Base-by-base conservation (phyloP, 2,888 invertebrate genomes). In the Hypolimnas misippus region DNA sequence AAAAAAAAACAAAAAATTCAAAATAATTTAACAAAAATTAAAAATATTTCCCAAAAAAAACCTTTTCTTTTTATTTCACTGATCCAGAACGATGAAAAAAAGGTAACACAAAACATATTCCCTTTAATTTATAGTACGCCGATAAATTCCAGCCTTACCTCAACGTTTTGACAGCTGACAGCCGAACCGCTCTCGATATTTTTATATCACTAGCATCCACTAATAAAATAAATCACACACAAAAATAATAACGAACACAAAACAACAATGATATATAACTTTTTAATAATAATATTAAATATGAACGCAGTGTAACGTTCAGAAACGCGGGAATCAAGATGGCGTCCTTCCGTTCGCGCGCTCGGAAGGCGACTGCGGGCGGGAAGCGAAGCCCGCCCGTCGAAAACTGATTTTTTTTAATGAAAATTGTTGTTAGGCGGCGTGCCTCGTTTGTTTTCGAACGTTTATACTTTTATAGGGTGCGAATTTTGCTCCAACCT, bases 121-220 rank as follows among this genome's bases (percentile, higher is more conserved):
- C 50, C 57, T 49, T 69, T 3, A 71, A 71, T 74, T 72, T 71
- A 71, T 69, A 62, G 35, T 50, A 66, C 56, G 57, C 63, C 63
- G 62, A 73, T 75, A 75, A 74, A 70, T 73, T 65, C 70, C 73
- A 69, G 69, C 73, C 80, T 87, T 78, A 89, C 89, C 89, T 84
- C 82, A 74, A 77, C 81, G 79, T 74, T 84, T 81, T 86, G 87
- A 87, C 86, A 83, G 84, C 79, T 82, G 83, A 84, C 86, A 80
- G 79, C 76, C n/a, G n/a, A n/a, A n/a, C n/a, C n/a, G n/a, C 65
- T 76, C 72, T 67, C 70, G 69, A 60, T 63, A 70, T 57, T 79
- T 77, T 76, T 77, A 75, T 75, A 75, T 70, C 75, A 75, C 80
- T 79, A 74, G 73, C 76, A 78, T n/a, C 75, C 81, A 75, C 79